A percentile compares a stretch with the other conserved stretches of the same genome.
phyloP scores from a whole-genome alignment of 2,888 invertebrate genomes.

The Phytoseiulus persimilis region DNA sequence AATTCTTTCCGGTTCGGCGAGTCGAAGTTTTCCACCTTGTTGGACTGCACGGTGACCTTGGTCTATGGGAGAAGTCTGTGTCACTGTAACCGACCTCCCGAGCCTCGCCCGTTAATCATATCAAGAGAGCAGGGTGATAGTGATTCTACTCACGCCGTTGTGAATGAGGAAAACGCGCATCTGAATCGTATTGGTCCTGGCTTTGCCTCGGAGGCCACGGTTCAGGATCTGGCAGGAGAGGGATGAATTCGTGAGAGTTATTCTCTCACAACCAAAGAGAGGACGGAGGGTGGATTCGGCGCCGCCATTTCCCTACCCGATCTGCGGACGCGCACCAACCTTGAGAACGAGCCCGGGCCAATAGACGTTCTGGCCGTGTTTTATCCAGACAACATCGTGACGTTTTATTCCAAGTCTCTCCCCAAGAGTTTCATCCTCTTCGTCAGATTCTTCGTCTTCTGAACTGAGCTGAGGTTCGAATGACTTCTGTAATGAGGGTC shows the following conservation, averaged over 20 bases:
- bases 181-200: slow-evolving; percentile 17
- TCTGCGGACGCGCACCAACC: neutral
- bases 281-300: no score
- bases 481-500: neutral
- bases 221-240: neutral
- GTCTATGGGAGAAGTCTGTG: neutral
- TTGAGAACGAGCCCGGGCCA: slow-evolving; percentile 28
- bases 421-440: neutral
- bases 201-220: slow-evolving; percentile 5
- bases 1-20: slow-evolving; percentile 12
- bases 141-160: neutral
- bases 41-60: neutral
- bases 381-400: slow-evolving; percentile 12
- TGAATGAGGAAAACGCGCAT: slow-evolving; percentile 11
- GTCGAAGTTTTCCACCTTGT: slow-evolving; percentile 13
- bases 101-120: no score
- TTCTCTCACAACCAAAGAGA: no score
- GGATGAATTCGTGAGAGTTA: no score
- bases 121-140: no score
- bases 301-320: no score
- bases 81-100: no score
- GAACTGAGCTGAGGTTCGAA: neutral
- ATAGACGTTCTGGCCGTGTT: neutral
- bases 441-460: neutral
- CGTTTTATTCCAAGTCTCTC: neutral